Conservation (phyloP, 2,888 invertebrate species). For the Drosophila cracens region DNA sequence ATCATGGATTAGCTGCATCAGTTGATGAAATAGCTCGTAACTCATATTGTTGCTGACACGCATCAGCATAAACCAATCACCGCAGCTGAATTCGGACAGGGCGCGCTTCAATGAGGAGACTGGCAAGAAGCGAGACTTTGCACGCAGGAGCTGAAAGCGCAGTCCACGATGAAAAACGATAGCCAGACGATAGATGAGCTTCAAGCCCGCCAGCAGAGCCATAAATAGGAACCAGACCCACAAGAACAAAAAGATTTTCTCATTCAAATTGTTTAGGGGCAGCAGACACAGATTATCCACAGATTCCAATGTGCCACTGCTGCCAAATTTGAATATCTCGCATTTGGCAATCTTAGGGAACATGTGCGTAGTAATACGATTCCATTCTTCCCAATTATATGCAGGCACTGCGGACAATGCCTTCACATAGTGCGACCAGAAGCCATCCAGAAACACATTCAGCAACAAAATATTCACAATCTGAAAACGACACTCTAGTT, state of each 20-base stretch:
- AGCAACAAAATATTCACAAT: constrained; percentile 80
- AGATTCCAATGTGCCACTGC: constrained; percentile 91
- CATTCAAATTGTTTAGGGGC: constrained; percentile 91
- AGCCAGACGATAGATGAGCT: constrained; percentile 88
- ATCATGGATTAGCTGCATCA: constrained; percentile 86
- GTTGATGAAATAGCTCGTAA: constrained; percentile 88
- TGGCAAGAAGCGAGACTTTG: constrained; percentile 71
- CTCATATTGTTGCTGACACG: constrained; percentile 92
- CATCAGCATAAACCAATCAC: constrained; percentile 92
- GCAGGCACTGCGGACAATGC: constrained; percentile 77
- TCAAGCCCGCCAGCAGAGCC: constrained; percentile 87
- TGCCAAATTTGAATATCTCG: constrained; percentile 93
- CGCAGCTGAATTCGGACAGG: constrained; percentile 85
- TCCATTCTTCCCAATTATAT: constrained; percentile 82
- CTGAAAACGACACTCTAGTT: constrained; percentile 38
- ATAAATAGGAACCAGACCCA: constrained; percentile 91
- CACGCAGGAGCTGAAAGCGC: constrained; percentile 76
- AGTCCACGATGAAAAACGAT: constrained; percentile 86
- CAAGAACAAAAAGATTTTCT: constrained; percentile 90
- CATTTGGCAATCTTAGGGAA: constrained; percentile 93
- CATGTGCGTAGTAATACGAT: constrained; percentile 79
- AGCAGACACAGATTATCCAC: constrained; percentile 92
- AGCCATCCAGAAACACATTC: constrained; percentile 81
- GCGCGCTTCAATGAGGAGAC: constrained; percentile 58
- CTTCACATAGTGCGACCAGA: constrained; percentile 81